Base-by-base conservation (phyloP, 2,888 invertebrate genomes). In the Amiota mariae region DNA sequence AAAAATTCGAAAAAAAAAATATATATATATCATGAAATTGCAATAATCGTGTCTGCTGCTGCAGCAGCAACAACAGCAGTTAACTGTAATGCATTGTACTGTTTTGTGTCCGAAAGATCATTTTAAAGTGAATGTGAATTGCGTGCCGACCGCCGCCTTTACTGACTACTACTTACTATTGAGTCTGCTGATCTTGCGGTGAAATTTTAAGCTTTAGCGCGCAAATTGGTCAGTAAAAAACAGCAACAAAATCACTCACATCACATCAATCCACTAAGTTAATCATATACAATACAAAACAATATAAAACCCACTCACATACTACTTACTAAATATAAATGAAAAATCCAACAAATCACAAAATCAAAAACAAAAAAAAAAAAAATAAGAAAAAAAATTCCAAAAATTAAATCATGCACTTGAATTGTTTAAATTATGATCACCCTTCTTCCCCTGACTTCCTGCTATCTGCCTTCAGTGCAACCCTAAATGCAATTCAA, bases 151-250 rank as follows among this genome's bases (percentile, higher is more conserved):
- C 81, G 46, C n/a, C 13, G 36, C 36, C 18, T 59, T 59, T 24
- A 59, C 20, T 6, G 1, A 57, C 1, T 11, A n/a, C n/a, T 24
- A 11, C 13, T 49, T 68, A 54, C 68, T 24, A 54, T 49, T 13
- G 12, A 48, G 61, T 48, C 82, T 84, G 84, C 82, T 83, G 84
- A 85, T 85, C 84, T 84, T 84, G 85, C 85, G 84, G 84, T 82
- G 85, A 84, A 84, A 84, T 84, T 84, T 84, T 84, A 81, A 85
- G 87, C 85, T 87, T 84, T 83, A 76, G 78, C 86, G 85, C 85
- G 81, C 85, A 87, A 87, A 85, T 86, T 87, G 87, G 87, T 87
- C 87, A 87, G 82, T 81, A 81, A 80, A 54, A 48, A 64, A 6
- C 24, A 67, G 3, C 67, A 47, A 67, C 70, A 36, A 36, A 36